Percentiles rank a stretch among this genome's conserved stretches.
These are phyloP conservation scores for Danio rerio DNA, from an alignment of 2,113 vertebrate species.

Conservation along the genomic window GRCz12tu NC_133198.1:26603001-26603500, in stretches of 20 bases:
- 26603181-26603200: constrained; percentile 69
- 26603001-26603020: constrained; percentile 79
- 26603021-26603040: constrained; percentile 74
- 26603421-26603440: not conserved
- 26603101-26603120: constrained; percentile 28
- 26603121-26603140: constrained; percentile 32
- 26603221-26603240: constrained; percentile 31
- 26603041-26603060: constrained; percentile 58
- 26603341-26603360: constrained; percentile 3
- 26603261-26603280: constrained; percentile 31
- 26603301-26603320: constrained; percentile 21
- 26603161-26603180: constrained; percentile 75
- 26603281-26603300: constrained; percentile 34
- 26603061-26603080: constrained; percentile 50
- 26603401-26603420: constrained; percentile 21
- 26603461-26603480: not conserved
- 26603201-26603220: constrained; percentile 55
- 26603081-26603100: not conserved
- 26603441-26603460: constrained; percentile 19
- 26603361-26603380: constrained; percentile 8
- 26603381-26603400: constrained; percentile 6
- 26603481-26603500: not conserved
- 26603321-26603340: not conserved
- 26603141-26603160: constrained; percentile 53
- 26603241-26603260: constrained; percentile 37